Conservation (phyloP, 2,888 invertebrate genomes). For the Oxycera nigricornis region DNA sequence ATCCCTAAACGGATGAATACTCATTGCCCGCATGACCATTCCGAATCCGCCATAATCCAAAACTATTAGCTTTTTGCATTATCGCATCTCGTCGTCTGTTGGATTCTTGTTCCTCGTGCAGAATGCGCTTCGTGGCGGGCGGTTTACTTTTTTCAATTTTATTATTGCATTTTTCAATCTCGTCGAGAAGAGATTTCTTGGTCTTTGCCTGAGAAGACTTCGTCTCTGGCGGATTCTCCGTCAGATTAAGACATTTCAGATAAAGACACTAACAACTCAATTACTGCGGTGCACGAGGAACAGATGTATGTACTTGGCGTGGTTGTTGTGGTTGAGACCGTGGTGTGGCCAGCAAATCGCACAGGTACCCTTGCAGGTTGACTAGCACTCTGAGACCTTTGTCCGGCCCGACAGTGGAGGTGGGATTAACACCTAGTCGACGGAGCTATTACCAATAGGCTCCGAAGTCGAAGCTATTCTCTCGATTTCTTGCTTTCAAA, state of each 20-base stretch:
- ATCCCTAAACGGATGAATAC: background rate
- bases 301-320: conserved; percentile 30
- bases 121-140: conserved; percentile 6
- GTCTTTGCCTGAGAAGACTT: conserved; percentile 17
- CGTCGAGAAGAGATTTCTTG: background rate
- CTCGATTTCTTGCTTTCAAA: no score
- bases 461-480: no score
- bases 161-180: conserved; percentile 24
- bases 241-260: conserved; percentile 41
- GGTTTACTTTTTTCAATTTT: conserved; percentile 21
- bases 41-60: conserved; percentile 17
- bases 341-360: conserved; percentile 24
- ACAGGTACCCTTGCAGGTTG: conserved; percentile 13
- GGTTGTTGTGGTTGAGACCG: background rate
- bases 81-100: conserved; percentile 7
- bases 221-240: conserved; percentile 33
- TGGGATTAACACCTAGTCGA: background rate
- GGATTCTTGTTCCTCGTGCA: background rate
- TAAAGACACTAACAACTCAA: conserved; percentile 42
- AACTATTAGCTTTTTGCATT: conserved; percentile 36
- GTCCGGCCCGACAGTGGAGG: background rate
- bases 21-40: conserved; percentile 2
- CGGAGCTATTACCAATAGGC: no score
- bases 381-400: conserved; percentile 2
- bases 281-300: conserved; percentile 40